Evolutionary conservation across 2,888 invertebrate species (phyloP).

Genomic region (Napeogenes inachia): DNA sequence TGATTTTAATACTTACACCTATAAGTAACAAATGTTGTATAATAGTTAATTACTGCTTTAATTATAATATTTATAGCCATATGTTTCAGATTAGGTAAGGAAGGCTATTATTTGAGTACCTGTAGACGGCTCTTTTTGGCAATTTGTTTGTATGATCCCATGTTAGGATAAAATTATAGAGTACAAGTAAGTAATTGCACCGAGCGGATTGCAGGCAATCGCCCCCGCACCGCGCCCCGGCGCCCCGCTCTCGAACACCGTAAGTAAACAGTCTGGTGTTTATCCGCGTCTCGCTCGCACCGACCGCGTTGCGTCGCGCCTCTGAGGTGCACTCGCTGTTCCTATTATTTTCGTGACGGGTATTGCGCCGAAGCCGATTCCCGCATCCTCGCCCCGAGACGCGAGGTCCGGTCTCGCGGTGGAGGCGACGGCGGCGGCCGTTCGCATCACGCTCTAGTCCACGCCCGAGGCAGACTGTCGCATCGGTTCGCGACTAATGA

Average conservation of each 20-base stretch:
- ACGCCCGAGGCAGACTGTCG: constrained; percentile 72
- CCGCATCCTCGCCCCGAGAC: constrained; percentile 77
- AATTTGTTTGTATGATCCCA: constrained; percentile 31
- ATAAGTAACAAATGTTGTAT: no score
- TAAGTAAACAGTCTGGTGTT: constrained; percentile 78
- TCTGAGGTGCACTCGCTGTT: constrained; percentile 77
- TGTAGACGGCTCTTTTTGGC: neutral
- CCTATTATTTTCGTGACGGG: constrained; percentile 79
- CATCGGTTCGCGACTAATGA: constrained; percentile 64
- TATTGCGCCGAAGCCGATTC: constrained; percentile 78
- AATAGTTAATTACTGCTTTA: no score
- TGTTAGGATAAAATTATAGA: constrained; percentile 63
- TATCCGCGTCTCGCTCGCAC: constrained; percentile 78
- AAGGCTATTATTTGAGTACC: neutral
- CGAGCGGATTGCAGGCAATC: constrained; percentile 74
- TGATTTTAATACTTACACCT: no score
- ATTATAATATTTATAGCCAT: no score
- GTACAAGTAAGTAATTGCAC: constrained; percentile 72
- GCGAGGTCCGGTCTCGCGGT: constrained; percentile 76
- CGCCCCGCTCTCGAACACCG: constrained; percentile 72
- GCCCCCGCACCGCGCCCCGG: constrained; percentile 58
- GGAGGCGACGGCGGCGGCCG: constrained; percentile 71
- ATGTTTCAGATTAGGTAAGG: no score
- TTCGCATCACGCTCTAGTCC: constrained; percentile 68
- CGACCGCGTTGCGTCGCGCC: constrained; percentile 76